Conservation (phyloP, 2,888 invertebrate genomes). For the Odontothrips loti region DNA sequence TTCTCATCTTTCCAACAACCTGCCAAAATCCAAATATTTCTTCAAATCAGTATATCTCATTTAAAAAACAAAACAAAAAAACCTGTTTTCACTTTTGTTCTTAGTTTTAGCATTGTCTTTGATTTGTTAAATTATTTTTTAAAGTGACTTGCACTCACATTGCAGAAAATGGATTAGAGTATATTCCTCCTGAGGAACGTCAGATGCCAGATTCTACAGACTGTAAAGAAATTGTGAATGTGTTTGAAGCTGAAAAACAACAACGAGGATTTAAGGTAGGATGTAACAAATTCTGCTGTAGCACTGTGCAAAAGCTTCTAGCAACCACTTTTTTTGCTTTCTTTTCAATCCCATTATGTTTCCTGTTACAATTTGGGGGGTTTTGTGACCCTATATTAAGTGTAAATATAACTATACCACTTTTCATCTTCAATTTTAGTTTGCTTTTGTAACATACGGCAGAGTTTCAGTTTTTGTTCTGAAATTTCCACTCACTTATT, state of each 20-base stretch:
- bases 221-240: not conserved
- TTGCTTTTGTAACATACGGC: not conserved
- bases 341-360: too few relatives aligned
- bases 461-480: too few relatives aligned
- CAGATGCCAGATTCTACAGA: not conserved
- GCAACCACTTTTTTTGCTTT: not conserved
- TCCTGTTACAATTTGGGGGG: too few relatives aligned
- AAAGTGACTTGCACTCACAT: not conserved
- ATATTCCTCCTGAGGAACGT: not conserved
- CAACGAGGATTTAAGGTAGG: not conserved
- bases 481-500: not conserved
- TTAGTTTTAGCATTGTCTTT: constrained; percentile 29
- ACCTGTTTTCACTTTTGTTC: constrained; percentile 31
- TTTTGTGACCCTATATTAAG: too few relatives aligned
- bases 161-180: constrained; percentile 31
- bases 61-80: constrained; percentile 18
- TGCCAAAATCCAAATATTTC: too few relatives aligned
- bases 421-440: not conserved
- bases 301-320: not conserved
- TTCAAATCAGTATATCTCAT: constrained; percentile 35
- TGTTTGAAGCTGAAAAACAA: not conserved
- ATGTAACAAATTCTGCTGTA: not conserved
- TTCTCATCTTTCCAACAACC: too few relatives aligned
- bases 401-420: too few relatives aligned
- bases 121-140: constrained; percentile 27